Base-by-base conservation (phyloP, 2,888 invertebrate species). In the Hypercompe scribonia region DNA sequence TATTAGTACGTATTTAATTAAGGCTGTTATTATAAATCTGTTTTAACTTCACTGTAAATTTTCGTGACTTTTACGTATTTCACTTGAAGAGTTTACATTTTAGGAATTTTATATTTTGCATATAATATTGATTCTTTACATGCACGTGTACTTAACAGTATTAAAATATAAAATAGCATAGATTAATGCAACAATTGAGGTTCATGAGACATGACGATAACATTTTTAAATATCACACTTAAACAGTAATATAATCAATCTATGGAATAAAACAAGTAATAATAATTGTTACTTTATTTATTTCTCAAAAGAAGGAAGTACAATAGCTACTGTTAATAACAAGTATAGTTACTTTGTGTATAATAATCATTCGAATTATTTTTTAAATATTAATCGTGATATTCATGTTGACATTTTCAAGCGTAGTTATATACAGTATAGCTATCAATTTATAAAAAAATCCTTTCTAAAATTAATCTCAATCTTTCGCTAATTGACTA, bases 401-500 rank as follows among this genome's bases (percentile, higher is more conserved):
- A 87, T 86, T 82, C 86, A 83, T 80, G 78, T 80, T 84, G 84
- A 84, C 84, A 76, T 86, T 85, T 61, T 86, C 86, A 83, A 86
- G 86, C 90, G 86, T 90, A 88, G 84, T 87, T 92, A 94, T 92
- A 87, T 93, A 93, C 92, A 93, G 83, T 88, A 88, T 89, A 89
- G 86, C 85, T 87, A 88, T 90, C 88, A 90, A 87, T 89, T 85
- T 88, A 86, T 89, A 89, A 87, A 89, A 91, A 87, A 89, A 87
- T 90, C 87, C 89, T 85, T 88, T 88, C 90, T 94, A 94, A 93
- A 92, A 93, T 91, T 93, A 93, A 93, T 93, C 93, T 95, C 94
- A 91, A 91, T 92, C 92, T 92, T 86, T 93, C 89, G 87, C 94
- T 95, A 95, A 95, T 94, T 95, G 95, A 95, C 95, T 95, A 95